Percentiles rank a stretch among this genome's conserved stretches.
Conservation (phyloP, 2,113 vertebrate genomes). For the Tenebrosternarchus preto region DNA sequence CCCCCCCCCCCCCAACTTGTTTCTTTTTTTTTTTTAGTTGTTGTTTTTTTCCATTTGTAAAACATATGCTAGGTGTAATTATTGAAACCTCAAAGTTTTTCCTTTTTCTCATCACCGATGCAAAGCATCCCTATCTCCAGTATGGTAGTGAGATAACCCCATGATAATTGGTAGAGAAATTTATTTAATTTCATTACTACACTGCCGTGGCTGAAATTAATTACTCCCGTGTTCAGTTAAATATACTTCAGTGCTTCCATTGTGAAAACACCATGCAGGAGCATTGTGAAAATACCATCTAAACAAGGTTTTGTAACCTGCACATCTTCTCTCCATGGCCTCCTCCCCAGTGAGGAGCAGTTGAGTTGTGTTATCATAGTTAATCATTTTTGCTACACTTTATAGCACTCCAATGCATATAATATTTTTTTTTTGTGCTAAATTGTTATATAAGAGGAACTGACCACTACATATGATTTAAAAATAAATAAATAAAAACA, state of each 20-base stretch:
- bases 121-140: slow-evolving; percentile 64
- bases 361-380: background rate
- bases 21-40: slow-evolving; percentile 11
- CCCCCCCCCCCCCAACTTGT: background rate
- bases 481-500: background rate
- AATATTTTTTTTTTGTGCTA: background rate
- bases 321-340: slow-evolving; percentile 1
- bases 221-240: slow-evolving; percentile 69
- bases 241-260: slow-evolving; percentile 74
- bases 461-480: slow-evolving; percentile 15
- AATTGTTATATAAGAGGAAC: background rate
- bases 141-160: slow-evolving; percentile 67
- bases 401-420: background rate
- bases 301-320: background rate
- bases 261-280: slow-evolving; percentile 59
- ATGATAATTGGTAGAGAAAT: slow-evolving; percentile 74
- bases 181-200: slow-evolving; percentile 76
- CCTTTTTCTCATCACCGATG: slow-evolving; percentile 60
- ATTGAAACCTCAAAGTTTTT: slow-evolving; percentile 61
- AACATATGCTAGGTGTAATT: slow-evolving; percentile 62
- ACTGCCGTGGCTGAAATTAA: slow-evolving; percentile 76
- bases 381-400: slow-evolving; percentile 8
- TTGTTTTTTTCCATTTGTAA: slow-evolving; percentile 36
- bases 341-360: background rate
- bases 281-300: slow-evolving; percentile 35